Percentiles rank a stretch among this genome's conserved stretches.
These are phyloP conservation scores for Epirrita christyi DNA, from an alignment of 2,888 invertebrate species.

Conservation along the genomic window DNA sequence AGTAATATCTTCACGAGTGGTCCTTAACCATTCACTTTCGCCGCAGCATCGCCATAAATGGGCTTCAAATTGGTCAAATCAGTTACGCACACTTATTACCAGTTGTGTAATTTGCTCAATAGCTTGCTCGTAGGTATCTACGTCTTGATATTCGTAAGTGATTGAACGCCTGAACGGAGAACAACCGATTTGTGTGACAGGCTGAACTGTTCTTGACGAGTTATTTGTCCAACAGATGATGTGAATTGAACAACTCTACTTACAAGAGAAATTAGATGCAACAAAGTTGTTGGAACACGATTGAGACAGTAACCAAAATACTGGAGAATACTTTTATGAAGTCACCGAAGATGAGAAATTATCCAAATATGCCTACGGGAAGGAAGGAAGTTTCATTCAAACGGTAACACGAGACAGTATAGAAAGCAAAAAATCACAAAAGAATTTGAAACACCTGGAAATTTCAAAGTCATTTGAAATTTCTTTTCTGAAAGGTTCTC, in stretches of 20 bases:
- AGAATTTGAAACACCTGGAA: not conserved
- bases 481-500: not conserved
- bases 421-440: not conserved
- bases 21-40: conserved; percentile 54
- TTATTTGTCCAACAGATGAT: not conserved
- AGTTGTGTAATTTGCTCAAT: conserved; percentile 49
- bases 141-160: conserved; percentile 35
- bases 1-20: conserved; percentile 40
- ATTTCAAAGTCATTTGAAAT: not conserved
- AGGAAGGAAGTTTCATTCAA: not conserved
- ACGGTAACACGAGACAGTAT: not conserved
- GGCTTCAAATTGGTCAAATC: conserved; percentile 55
- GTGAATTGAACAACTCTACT: not conserved
- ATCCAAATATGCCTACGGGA: not conserved
- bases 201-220: not conserved
- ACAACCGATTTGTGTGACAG: conserved; percentile 9
- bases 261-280: not conserved
- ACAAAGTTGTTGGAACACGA: not conserved
- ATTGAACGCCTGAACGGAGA: conserved; percentile 35
- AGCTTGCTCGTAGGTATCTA: conserved; percentile 42
- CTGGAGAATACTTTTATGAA: not conserved
- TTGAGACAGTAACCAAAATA: too few species aligned
- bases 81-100: conserved; percentile 48
- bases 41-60: conserved; percentile 48
- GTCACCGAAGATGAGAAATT: too few species aligned